A percentile compares a stretch with the other conserved stretches of the same genome.
Evolutionary conservation across 2,797 vertebrate species (phyloP).

Genomic region (Chiroxiphia lanceolata): DNA sequence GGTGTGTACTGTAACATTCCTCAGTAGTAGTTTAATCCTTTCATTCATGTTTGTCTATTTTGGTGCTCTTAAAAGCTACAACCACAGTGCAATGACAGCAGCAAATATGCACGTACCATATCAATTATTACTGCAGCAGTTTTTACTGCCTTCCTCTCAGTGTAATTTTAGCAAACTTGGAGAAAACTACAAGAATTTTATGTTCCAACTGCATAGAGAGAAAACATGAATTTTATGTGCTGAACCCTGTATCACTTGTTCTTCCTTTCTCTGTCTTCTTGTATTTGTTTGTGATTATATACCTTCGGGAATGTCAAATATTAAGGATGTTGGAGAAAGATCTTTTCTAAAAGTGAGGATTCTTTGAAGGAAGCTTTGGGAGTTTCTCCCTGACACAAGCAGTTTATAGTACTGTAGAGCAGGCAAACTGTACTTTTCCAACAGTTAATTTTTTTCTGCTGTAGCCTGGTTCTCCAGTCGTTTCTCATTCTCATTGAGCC

Average conservation of each 20-base stretch:
- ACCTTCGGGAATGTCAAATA: not conserved
- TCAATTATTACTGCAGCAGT: not conserved
- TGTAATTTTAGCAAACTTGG: not conserved
- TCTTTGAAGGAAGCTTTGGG: not conserved
- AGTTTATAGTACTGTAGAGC: conserved; percentile 4
- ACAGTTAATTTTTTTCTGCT: conserved; percentile 41
- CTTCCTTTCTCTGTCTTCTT: not conserved
- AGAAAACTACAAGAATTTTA: not conserved
- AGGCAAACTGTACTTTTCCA: conserved; percentile 14
- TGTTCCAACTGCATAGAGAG: not conserved
- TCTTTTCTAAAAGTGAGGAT: not conserved
- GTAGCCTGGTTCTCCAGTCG: not conserved
- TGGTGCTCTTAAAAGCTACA: not conserved
- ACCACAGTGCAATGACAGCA: not conserved
- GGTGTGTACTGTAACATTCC: not conserved
- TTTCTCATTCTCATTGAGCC: conserved; percentile 41
- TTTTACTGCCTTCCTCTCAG: not conserved
- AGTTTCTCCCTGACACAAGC: not conserved
- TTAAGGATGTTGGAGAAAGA: not conserved
- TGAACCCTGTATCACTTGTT: not conserved
- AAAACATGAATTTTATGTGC: not conserved
- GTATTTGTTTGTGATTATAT: not conserved
- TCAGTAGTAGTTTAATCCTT: not conserved
- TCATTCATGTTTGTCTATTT: not conserved
- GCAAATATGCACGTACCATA: not conserved